Evolutionary conservation across 2,888 invertebrate species (phyloP).

Genomic region (Notocelia uddmanniana): DNA sequence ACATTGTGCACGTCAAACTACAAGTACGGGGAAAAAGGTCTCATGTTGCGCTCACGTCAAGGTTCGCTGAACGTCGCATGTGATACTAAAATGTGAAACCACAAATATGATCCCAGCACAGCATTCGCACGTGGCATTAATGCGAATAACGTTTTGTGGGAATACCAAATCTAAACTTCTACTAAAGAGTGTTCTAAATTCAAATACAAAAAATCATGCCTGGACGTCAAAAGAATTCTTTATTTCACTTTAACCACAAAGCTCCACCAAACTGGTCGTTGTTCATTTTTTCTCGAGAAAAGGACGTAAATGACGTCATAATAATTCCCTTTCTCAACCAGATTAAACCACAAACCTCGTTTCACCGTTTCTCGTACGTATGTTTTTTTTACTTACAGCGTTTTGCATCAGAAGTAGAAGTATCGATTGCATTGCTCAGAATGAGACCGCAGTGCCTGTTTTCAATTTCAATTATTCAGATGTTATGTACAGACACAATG

Average conservation of each 20-base stretch:
- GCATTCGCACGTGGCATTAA: neutral
- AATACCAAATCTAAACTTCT: neutral
- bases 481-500: conserved; percentile 54
- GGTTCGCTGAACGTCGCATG: neutral
- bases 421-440: conserved; percentile 71
- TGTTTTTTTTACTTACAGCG: conserved; percentile 23
- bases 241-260: neutral
- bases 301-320: conserved; percentile 26
- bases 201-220: neutral
- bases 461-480: conserved; percentile 68
- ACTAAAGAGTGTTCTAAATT: neutral
- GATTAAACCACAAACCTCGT: conserved; percentile 19
- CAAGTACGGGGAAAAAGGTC: neutral
- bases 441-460: conserved; percentile 61
- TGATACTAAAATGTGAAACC: neutral
- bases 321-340: conserved; percentile 15
- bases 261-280: neutral
- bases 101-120: neutral
- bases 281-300: neutral
- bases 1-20: conserved; percentile 66
- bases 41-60: conserved; percentile 9
- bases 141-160: neutral
- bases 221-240: neutral
- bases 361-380: neutral
- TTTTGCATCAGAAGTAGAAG: conserved; percentile 41